phyloP scores from a whole-genome alignment of 2,888 invertebrate species.

The Lamellibrachia columna region DNA sequence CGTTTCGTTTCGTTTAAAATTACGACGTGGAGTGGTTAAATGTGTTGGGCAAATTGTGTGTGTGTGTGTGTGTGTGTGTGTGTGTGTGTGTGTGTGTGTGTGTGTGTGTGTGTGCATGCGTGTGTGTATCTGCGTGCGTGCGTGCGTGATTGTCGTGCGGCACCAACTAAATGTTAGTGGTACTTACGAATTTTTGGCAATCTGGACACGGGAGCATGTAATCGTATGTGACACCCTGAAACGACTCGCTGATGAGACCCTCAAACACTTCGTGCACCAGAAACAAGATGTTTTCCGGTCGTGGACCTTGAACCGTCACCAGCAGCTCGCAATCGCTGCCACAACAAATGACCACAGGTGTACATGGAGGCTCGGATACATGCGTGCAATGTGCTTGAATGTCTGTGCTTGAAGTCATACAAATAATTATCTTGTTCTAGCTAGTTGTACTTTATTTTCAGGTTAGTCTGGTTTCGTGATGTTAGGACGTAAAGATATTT shows the following conservation, averaged over 20 bases:
- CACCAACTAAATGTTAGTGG: neutral
- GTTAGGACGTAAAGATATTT: neutral
- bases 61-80: neutral
- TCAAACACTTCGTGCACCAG: slow-evolving; percentile 64
- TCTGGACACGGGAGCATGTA: slow-evolving; percentile 60
- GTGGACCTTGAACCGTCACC: slow-evolving; percentile 57
- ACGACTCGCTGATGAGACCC: slow-evolving; percentile 58
- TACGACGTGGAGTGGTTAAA: neutral
- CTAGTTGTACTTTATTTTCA: neutral
- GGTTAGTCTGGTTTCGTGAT: neutral
- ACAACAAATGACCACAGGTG: neutral
- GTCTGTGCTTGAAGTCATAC: no score
- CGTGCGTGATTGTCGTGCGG: neutral
- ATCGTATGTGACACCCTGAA: slow-evolving; percentile 59
- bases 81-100: neutral
- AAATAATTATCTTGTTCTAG: no score
- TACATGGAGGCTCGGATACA: no score
- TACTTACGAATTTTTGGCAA: slow-evolving; percentile 45
- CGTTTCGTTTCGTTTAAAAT: no score
- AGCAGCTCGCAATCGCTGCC: slow-evolving; percentile 53
- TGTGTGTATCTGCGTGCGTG: neutral
- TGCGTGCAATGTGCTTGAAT: neutral
- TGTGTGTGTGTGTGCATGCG: neutral
- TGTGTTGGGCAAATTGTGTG: neutral
- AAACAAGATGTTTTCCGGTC: slow-evolving; percentile 61